A percentile compares a stretch with the other conserved stretches of the same genome.
Evolutionary conservation across 2,113 vertebrate genomes (phyloP).

Genomic region (Callocephalon fimbriatum): DNA sequence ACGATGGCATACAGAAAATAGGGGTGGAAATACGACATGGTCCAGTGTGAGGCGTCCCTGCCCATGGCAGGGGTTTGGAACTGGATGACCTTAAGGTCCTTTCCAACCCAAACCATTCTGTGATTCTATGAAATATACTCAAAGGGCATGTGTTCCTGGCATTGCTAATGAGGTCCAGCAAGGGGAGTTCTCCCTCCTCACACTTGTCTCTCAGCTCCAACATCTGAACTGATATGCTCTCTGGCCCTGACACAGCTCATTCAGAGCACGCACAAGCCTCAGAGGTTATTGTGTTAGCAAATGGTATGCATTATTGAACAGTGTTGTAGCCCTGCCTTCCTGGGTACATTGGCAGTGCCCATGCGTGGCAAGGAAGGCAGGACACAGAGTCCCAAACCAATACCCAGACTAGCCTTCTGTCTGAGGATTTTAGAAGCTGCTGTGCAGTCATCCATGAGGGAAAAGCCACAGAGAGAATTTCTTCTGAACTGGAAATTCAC

Average conservation of each 20-base stretch:
- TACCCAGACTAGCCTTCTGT: background rate
- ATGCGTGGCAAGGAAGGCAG: background rate
- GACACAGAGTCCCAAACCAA: background rate
- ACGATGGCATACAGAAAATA: background rate
- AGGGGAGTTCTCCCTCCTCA: background rate
- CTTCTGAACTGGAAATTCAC: background rate
- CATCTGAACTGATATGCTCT: accelerated
- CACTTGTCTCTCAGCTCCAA: background rate
- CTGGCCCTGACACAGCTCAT: background rate
- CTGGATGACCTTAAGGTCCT: background rate
- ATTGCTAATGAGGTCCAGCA: background rate
- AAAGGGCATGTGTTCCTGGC: background rate
- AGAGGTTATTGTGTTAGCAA: background rate
- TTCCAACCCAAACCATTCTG: background rate
- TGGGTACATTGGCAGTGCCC: background rate
- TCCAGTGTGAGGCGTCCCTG: background rate
- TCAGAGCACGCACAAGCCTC: background rate
- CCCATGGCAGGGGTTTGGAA: background rate
- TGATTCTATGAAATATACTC: background rate
- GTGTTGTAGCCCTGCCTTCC: background rate
- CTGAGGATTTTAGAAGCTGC: background rate
- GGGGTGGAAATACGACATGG: background rate
- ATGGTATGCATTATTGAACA: background rate
- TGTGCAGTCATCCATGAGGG: slow-evolving; percentile 1
- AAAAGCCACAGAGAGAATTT: background rate